Percentiles rank a stretch among this genome's conserved stretches.
These are phyloP conservation scores for Fistularia commersonii DNA, from an alignment of 2,797 vertebrate genomes.

Conservation along the genomic window DNA sequence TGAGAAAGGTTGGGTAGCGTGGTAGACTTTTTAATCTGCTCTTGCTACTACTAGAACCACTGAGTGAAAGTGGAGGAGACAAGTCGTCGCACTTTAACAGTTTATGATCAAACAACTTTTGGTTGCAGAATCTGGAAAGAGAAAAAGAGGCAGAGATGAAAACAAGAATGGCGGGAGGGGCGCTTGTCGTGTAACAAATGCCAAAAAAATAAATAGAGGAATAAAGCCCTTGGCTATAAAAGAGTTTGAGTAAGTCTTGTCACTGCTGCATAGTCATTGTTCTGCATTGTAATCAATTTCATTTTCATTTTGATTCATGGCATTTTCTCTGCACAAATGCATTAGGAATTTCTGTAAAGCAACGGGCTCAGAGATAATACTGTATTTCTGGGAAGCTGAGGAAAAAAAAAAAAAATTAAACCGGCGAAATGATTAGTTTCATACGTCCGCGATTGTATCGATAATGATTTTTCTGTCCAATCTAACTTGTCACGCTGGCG, in stretches of 20 bases:
- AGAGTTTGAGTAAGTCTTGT: conserved; percentile 85
- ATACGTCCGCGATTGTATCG: conserved; percentile 28
- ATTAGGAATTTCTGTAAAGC: conserved; percentile 70
- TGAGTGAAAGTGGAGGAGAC: conserved; percentile 95
- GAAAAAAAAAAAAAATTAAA: conserved; percentile 1
- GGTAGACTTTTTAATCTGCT: conserved; percentile 97
- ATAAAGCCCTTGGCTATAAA: conserved; percentile 80
- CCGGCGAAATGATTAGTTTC: conserved; percentile 12
- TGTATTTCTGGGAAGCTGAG: conserved; percentile 43
- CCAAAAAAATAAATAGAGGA: conserved; percentile 85
- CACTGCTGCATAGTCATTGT: conserved; percentile 50
- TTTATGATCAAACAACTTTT: conserved; percentile 97
- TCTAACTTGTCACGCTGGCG: conserved; percentile 13
- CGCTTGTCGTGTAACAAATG: conserved; percentile 85
- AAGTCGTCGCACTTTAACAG: conserved; percentile 91
- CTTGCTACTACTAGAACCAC: conserved; percentile 80
- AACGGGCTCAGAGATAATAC: conserved; percentile 76
- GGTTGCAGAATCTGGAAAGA: conserved; percentile 70
- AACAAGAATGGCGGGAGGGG: conserved; percentile 78
- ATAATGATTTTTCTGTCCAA: conserved; percentile 27
- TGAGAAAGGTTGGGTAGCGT: conserved; percentile 85
- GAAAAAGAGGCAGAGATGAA: conserved; percentile 35
- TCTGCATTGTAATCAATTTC: conserved; percentile 45
- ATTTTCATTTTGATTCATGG: conserved; percentile 86
- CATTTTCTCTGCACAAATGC: conserved; percentile 80